A percentile compares a stretch with the other conserved stretches of the same genome.
Conservation (phyloP, 2,888 invertebrate genomes). For the Nezara viridula region DNA sequence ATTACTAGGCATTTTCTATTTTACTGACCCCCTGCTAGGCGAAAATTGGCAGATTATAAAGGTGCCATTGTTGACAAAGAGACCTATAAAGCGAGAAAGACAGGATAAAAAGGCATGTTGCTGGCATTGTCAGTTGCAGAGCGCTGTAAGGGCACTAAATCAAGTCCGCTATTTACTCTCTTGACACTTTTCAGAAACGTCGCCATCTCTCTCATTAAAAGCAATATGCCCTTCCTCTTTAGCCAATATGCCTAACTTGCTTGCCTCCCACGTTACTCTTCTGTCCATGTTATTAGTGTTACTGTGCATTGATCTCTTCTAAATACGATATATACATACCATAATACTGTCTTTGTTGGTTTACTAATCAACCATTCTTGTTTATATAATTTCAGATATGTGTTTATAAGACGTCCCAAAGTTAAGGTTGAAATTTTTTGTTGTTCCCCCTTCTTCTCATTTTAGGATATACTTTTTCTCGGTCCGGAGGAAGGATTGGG, state of each 20-base stretch:
- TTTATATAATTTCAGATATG: background rate
- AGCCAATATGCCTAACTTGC: background rate
- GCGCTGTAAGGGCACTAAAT: background rate
- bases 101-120: background rate
- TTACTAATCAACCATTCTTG: too few species aligned
- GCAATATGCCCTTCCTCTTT: background rate
- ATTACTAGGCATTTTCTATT: too few species aligned
- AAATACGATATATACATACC: background rate
- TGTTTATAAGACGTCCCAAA: background rate
- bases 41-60: background rate
- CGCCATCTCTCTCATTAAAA: background rate
- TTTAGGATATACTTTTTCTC: too few species aligned
- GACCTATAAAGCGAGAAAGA: background rate
- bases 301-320: background rate
- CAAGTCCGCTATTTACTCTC: background rate
- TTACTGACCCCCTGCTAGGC: too few species aligned
- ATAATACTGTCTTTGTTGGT: background rate
- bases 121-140: background rate
- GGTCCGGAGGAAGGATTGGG: too few species aligned
- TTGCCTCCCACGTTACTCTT: background rate
- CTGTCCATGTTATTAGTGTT: background rate
- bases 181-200: background rate
- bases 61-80: background rate
- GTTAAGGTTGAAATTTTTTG: background rate
- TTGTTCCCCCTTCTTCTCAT: too few species aligned